Evolutionary conservation across 2,888 invertebrate genomes (phyloP).

Genomic region (Drosophila sordidapex): DNA sequence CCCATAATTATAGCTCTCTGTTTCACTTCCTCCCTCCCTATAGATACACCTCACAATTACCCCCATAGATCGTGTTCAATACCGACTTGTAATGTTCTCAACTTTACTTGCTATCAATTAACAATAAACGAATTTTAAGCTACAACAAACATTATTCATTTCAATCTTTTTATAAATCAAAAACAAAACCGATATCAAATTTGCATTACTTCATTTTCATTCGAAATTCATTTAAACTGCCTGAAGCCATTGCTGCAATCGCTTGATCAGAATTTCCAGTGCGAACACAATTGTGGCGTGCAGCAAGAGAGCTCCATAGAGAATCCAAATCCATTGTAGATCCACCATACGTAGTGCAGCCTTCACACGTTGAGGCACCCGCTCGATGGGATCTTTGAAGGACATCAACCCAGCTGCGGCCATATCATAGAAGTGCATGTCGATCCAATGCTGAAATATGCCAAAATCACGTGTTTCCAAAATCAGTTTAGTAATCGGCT

Average conservation of each 20-base stretch:
- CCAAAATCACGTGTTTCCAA: constrained; percentile 56
- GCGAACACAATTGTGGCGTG: constrained; percentile 33
- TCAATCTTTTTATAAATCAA: background rate
- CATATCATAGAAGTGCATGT: constrained; percentile 70
- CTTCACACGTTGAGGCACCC: background rate
- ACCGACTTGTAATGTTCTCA: constrained; percentile 28
- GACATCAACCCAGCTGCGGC: constrained; percentile 53
- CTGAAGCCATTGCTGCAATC: background rate
- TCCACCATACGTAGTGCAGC: constrained; percentile 49
- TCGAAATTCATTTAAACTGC: background rate
- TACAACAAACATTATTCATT: constrained; percentile 1
- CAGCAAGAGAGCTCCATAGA: constrained; percentile 35
- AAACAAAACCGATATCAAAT: background rate
- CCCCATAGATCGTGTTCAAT: constrained; percentile 58
- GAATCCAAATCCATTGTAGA: constrained; percentile 60
- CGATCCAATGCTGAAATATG: constrained; percentile 58
- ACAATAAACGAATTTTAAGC: constrained; percentile 45
- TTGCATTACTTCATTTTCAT: background rate
- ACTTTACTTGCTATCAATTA: constrained; percentile 35
- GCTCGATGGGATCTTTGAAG: constrained; percentile 50
- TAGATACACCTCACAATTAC: constrained; percentile 25
- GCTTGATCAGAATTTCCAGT: constrained; percentile 32
- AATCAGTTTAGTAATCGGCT: constrained; percentile 53
- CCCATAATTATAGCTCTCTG: constrained; percentile 15
- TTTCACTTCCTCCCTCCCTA: constrained; percentile 9